Evolutionary conservation across 2,888 invertebrate genomes (phyloP), one percentile per base, ranked within the genome.

Genomic region (Amiota communis): DNA sequence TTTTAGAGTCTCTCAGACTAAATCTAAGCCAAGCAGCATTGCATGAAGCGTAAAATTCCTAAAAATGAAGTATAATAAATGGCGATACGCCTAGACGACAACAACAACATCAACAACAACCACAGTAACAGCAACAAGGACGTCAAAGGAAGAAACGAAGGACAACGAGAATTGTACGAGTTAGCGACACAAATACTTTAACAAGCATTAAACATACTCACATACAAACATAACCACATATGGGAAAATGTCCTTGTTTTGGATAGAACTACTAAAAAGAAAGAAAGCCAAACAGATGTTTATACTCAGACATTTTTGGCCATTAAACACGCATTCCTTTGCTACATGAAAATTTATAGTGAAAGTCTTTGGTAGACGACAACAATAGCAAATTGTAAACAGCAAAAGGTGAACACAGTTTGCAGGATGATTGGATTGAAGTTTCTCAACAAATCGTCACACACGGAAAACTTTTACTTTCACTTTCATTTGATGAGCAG

Each of bases 271-370:
- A 36, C 4, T n/a, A 23, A 23, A 59, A 20, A 20, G 23, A 59
- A 59, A 57, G 51, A 65, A 20, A 20, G 53, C 13, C 65, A 20
- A 72, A 36, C 72, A 67, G 70, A 4, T 69, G 68, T 47, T 72
- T 65, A 75, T 75, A 79, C 78, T 76, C 78, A 85, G 78, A 85
- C 83, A 84, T 81, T 85, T 81, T 82, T 81, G 86, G 87, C 84
- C 87, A 86, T 86, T 86, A 87, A 86, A 81, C 80, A 82, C 83
- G 84, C 86, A 86, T 85, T 85, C 83, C 78, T 81, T 78, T 78
- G 74, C 83, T 46, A 68, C 83, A 84, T 84, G 80, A 81, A 85
- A 83, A 84, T 85, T 83, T 83, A 85, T 83, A 85, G 85, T 85
- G 80, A 83, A 84, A 79, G 57, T 56, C 64, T 51, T 13, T 13